Base-by-base conservation (phyloP, 2,797 vertebrate genomes). In the Poeciliopsis turneri region DNA sequence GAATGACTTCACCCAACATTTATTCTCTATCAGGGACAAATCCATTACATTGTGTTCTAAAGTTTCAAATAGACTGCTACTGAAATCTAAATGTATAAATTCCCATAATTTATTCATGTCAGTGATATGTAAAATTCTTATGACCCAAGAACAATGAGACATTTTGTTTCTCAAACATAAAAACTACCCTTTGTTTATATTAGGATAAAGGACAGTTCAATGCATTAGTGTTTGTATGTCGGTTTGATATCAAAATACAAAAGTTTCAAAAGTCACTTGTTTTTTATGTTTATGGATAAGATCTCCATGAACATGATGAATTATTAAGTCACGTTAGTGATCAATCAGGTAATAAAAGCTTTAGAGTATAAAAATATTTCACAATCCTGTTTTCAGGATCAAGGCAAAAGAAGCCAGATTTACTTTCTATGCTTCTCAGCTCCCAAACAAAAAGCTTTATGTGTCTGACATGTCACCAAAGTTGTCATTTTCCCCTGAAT, bases 1-100 rank as follows among this genome's bases (percentile, higher is more conserved):
- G 72, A 79, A 83, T 78, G 57, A 88, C 88, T 83, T 75, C 1
- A 85, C 79, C 77, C 83, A 82, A 59, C 79, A 57, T 78, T 87
- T 36, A n/a, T 57, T 73, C 25, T 86, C 81, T 68, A 82, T 91
- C 82, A 79, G 81, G 13, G 20, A 69, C 23, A 12, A 25, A 87
- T 78, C 74, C 74, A 76, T 82, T 77, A 16, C 79, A 53, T 76
- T 69, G 77, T 75, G 72, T 81, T 90, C 86, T 82, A 87, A 33
- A 71, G 33, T 84, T 82, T 80, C 83, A 87, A 89, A 76, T 18
- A 78, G 83, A 83, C 78, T 33, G 39, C 74, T 75, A 79, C 25
- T 43, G 25, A 70, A 28, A 45, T 16, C 13, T 28, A 70, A 69
- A 70, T 45, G 41, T 25, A 64, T 36, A 64, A 36, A 41, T 70